Evolutionary conservation across 2,113 vertebrate species (phyloP), one percentile per base, ranked within the genome.

Genomic region (Glaucidium brasilianum): DNA sequence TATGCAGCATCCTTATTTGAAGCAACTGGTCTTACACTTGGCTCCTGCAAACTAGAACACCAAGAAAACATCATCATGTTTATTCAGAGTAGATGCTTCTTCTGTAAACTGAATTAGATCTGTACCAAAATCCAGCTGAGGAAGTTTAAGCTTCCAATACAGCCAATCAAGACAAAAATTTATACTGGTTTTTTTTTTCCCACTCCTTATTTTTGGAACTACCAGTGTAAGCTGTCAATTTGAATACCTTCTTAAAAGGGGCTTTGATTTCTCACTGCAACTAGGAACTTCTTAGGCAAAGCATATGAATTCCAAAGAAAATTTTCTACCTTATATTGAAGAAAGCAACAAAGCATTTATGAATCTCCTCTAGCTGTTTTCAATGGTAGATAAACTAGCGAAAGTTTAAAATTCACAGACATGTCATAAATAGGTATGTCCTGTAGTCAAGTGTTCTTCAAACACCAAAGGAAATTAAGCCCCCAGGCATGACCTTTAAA

Each of bases 1-100:
- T 96, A 98, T 39, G 98, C 98, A 68, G 98, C 96, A 26, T 97
- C 97, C 26, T 97, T 98, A 77, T 98, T 98, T 17, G 98, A 98
- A 85, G 98, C 96, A 68, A 98, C 98, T 6, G 98, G 98, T 87
- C 99, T 98, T 78, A 96, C 98, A 39, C 96, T 97, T 41, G 93
- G 96, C 83, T 98, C 98, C 88, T 98, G 98, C 56, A 78, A 96
- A 43, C 98, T 98, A 47, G 66, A 93, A 92, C 80, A 95, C 11
- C 56, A 66, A 93, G 67, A 67, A 88, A 96, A 84, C 25, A 50
- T 9, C 53, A 74, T 18, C 10, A 49, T 10, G 19, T 27, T 64
- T 69, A 49, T 20, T 88, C 25, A 55, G 18, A 84, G n/a, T 8
- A 72, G n/a, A 43, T 37, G 41, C 22, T 71, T 19, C 37, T 81